These are phyloP conservation scores for Hypena proboscidalis DNA, from an alignment of 2,888 invertebrate genomes.

Conservation along the genomic window DNA sequence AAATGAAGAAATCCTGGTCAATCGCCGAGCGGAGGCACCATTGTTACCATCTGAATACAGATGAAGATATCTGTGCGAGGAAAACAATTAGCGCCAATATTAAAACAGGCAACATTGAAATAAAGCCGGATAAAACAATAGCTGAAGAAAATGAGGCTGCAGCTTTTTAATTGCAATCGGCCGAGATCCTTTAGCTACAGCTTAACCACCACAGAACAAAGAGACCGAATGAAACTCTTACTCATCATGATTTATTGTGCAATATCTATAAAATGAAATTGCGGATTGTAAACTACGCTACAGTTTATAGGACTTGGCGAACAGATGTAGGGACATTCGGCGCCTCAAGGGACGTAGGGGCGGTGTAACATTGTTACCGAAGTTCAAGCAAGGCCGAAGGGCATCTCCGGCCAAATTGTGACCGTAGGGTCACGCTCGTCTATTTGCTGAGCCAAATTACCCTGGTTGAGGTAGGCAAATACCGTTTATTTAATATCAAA, in stretches of 20 bases:
- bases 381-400: constrained; percentile 76
- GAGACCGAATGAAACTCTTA: constrained; percentile 56
- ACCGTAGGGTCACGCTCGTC: constrained; percentile 73
- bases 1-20: constrained; percentile 65
- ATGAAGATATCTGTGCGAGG: constrained; percentile 49
- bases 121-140: constrained; percentile 54
- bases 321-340: constrained; percentile 76
- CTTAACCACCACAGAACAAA: constrained; percentile 55
- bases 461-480: constrained; percentile 66
- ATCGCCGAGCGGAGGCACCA: constrained; percentile 35
- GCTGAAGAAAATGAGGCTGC: constrained; percentile 61
- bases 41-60: constrained; percentile 48
- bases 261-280: constrained; percentile 75
- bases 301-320: constrained; percentile 69
- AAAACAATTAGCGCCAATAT: constrained; percentile 58
- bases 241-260: constrained; percentile 68
- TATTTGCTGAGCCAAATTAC: constrained; percentile 74
- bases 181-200: constrained; percentile 47
- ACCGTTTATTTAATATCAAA: constrained; percentile 69
- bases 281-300: constrained; percentile 69
- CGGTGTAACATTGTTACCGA: constrained; percentile 77
- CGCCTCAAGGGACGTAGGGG: constrained; percentile 74
- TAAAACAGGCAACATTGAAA: constrained; percentile 55
- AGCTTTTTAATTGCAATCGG: constrained; percentile 64
- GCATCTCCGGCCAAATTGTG: constrained; percentile 73